These are phyloP conservation scores for Acyrthosiphon pisum DNA, from an alignment of 1,140 invertebrate species.

Conservation along the genomic window DNA sequence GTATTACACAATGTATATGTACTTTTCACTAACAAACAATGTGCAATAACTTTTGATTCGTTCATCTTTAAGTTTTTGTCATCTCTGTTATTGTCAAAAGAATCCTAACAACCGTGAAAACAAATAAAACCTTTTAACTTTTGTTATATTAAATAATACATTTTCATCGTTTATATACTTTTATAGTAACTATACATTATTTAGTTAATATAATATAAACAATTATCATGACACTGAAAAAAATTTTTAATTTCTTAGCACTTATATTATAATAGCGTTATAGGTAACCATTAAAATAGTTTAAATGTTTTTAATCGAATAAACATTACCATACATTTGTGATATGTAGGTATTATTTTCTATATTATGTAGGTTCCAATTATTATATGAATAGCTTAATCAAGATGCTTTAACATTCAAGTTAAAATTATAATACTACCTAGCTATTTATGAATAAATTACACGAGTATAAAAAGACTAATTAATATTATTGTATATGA, in stretches of 20 bases:
- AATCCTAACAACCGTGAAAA: constrained; percentile 24
- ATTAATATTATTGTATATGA: not conserved
- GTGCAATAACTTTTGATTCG: constrained; percentile 19
- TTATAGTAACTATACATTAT: not conserved
- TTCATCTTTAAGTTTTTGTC: constrained; percentile 11
- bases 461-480: not conserved
- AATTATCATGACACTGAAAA: not conserved
- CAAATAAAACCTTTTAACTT: constrained; percentile 20
- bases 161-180: not conserved
- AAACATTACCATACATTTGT: not conserved
- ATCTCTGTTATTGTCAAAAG: not conserved
- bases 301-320: not conserved
- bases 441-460: too few species aligned
- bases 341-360: not conserved
- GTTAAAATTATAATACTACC: too few species aligned
- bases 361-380: not conserved
- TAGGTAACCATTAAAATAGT: not conserved
- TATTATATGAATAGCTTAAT: not conserved
- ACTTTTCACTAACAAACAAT: not conserved
- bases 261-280: too few species aligned
- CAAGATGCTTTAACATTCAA: not conserved
- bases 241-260: not conserved
- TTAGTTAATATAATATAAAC: not conserved
- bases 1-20: not conserved
- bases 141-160: not conserved